These are phyloP conservation scores for Onychorhynchus coronatus DNA, from an alignment of 2,113 vertebrate genomes.

Conservation along the genomic window DNA sequence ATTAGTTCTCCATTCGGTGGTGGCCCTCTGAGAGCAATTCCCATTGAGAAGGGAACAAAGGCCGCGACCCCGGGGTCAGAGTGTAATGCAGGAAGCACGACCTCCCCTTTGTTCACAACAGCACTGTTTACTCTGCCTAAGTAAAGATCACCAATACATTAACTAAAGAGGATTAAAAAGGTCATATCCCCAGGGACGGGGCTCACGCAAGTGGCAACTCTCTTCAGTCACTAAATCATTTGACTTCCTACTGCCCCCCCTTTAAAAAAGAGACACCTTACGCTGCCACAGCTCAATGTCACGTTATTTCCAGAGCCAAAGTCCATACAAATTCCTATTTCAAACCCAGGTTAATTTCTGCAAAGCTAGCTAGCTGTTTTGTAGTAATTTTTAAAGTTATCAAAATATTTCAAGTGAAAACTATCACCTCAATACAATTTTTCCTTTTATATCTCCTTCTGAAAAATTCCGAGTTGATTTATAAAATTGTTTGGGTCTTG, in stretches of 20 bases:
- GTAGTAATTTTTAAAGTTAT: background rate
- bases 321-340: background rate
- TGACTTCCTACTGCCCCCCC: background rate
- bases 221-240: conserved; percentile 64
- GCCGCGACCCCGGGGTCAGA: conserved; percentile 86
- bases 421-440: background rate
- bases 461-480: background rate
- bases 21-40: conserved; percentile 85
- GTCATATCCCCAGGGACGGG: conserved; percentile 81
- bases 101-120: conserved; percentile 78
- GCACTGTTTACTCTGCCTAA: conserved; percentile 91
- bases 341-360: background rate
- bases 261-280: conserved; percentile 27
- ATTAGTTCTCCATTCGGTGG: conserved; percentile 87
- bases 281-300: background rate
- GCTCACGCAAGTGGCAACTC: conserved; percentile 74
- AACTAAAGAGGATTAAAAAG: conserved; percentile 89
- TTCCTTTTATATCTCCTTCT: background rate
- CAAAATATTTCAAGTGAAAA: background rate
- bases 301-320: background rate
- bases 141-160: conserved; percentile 92
- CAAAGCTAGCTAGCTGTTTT: background rate
- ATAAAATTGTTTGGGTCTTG: background rate
- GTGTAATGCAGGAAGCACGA: conserved; percentile 84
- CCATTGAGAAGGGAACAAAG: conserved; percentile 86